A percentile compares a stretch with the other conserved stretches of the same genome.
Evolutionary conservation across 2,888 invertebrate genomes (phyloP).

Genomic region (Sarcophaga caerulescens): DNA sequence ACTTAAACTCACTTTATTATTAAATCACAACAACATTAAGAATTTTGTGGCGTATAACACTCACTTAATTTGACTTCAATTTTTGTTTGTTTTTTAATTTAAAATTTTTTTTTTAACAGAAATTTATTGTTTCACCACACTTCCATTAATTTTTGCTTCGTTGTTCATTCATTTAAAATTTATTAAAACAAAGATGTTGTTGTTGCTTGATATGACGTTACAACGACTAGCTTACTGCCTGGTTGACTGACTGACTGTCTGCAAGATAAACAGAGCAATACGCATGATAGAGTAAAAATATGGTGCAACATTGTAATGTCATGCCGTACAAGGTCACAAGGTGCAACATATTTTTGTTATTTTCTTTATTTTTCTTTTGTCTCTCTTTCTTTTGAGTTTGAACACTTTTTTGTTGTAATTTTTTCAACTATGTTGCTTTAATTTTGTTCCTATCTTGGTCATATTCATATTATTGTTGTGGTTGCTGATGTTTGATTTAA

Average conservation of each 20-base stretch:
- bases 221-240: neutral
- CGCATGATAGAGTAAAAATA: conserved; percentile 17
- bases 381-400: neutral
- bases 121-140: neutral
- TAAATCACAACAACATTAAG: too few relatives aligned
- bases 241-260: conserved; percentile 1
- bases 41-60: too few relatives aligned
- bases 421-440: conserved; percentile 2
- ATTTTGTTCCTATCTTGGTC: neutral
- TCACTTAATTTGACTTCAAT: neutral
- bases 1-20: too few relatives aligned
- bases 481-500: neutral
- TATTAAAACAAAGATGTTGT: neutral
- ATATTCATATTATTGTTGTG: conserved; percentile 8
- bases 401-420: conserved; percentile 22
- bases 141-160: neutral
- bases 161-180: neutral
- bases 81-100: too few relatives aligned
- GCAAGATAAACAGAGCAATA: neutral
- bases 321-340: conserved; percentile 53
- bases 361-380: too few relatives aligned
- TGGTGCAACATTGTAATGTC: conserved; percentile 54
- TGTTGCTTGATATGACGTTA: neutral
- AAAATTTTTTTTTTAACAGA: neutral
- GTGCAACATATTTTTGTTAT: conserved; percentile 35